These are phyloP conservation scores for Morpho achilles DNA, from an alignment of 2,888 invertebrate species.

Conservation along the genomic window DNA sequence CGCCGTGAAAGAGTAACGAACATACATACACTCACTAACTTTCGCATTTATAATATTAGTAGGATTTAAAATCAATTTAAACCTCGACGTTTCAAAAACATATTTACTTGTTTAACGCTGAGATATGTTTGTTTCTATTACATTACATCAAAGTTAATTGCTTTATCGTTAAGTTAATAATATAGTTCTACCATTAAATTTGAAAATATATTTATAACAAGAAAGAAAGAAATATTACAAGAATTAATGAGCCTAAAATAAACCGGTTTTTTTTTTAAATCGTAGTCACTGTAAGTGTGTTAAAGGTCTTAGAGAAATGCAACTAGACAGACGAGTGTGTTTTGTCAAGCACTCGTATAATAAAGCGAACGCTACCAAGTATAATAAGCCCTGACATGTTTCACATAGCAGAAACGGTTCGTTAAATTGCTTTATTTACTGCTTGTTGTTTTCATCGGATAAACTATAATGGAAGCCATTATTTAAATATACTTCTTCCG, in stretches of 20 bases:
- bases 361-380: slow-evolving; percentile 21
- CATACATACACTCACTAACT: too few relatives aligned
- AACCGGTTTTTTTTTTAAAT: neutral
- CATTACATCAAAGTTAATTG: too few relatives aligned
- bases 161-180: too few relatives aligned
- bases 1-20: too few relatives aligned
- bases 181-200: too few relatives aligned
- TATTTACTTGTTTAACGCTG: too few relatives aligned
- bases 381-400: slow-evolving; percentile 26
- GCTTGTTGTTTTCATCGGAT: slow-evolving; percentile 5
- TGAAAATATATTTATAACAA: too few relatives aligned
- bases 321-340: slow-evolving; percentile 22
- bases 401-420: slow-evolving; percentile 20
- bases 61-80: too few relatives aligned
- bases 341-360: slow-evolving; percentile 30
- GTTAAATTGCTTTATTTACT: slow-evolving; percentile 22
- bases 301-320: slow-evolving; percentile 8
- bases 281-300: neutral
- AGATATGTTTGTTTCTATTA: too few relatives aligned
- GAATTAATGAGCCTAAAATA: too few relatives aligned
- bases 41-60: too few relatives aligned
- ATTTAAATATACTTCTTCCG: neutral
- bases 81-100: neutral
- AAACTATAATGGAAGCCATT: slow-evolving; percentile 4
- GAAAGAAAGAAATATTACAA: too few relatives aligned